Conservation (phyloP, 2,113 vertebrate genomes). For the Phalacrocorax pelagicus region DNA sequence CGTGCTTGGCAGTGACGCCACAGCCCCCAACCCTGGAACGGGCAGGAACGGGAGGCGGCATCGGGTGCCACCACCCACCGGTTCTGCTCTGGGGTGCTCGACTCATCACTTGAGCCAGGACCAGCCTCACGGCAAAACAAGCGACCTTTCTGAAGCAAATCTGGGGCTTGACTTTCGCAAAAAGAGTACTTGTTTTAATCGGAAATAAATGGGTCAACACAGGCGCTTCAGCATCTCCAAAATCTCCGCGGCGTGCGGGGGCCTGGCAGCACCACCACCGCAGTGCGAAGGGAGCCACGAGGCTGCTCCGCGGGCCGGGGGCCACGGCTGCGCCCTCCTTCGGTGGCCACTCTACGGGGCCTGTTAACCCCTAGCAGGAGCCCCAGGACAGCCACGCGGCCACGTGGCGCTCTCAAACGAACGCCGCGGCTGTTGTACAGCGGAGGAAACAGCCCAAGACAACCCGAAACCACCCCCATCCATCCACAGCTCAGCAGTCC, state of each 20-base stretch:
- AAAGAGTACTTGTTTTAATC: background rate
- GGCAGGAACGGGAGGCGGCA: background rate
- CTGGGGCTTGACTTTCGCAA: background rate
- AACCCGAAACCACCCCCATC: background rate
- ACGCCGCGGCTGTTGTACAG: fast-evolving
- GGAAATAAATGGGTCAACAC: background rate
- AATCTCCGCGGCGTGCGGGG: background rate
- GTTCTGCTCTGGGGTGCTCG: background rate
- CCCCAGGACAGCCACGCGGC: background rate
- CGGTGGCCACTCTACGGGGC: background rate
- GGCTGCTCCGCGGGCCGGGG: background rate
- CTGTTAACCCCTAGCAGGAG: background rate
- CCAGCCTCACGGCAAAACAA: background rate
- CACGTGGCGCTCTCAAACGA: fast-evolving
- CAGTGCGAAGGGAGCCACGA: background rate
- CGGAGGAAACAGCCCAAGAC: background rate
- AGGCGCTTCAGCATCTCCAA: background rate
- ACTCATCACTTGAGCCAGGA: fast-evolving
- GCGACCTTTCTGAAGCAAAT: background rate
- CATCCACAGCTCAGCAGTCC: background rate
- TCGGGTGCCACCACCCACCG: fast-evolving
- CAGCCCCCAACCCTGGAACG: background rate
- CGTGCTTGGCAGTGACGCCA: background rate
- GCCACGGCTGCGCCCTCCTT: background rate
- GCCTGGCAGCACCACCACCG: background rate